Percentiles rank a stretch among this genome's conserved stretches.
These are phyloP conservation scores for Leucopsar rothschildi DNA, from an alignment of 2,113 vertebrate species.

Conservation along the genomic window DNA sequence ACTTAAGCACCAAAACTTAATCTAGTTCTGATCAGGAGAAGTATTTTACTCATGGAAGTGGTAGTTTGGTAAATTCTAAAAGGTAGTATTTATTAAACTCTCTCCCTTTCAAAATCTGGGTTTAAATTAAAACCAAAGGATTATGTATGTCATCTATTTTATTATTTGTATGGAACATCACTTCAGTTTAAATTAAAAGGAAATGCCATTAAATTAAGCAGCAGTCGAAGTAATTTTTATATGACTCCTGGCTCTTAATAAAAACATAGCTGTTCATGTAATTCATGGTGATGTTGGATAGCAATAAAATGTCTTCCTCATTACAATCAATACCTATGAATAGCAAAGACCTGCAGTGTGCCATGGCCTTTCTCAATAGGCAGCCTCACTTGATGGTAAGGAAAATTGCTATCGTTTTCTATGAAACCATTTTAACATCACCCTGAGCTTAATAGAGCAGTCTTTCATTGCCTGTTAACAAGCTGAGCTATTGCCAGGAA, in stretches of 20 bases:
- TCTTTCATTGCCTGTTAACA: conserved; percentile 72
- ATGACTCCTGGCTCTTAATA: conserved; percentile 49
- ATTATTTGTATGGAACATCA: not conserved
- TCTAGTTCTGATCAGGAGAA: not conserved
- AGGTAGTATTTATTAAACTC: not conserved
- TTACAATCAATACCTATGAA: conserved; percentile 75
- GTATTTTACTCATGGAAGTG: not conserved
- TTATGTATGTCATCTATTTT: not conserved
- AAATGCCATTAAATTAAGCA: conserved; percentile 26
- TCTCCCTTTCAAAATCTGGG: not conserved
- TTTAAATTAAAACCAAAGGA: conserved; percentile 5
- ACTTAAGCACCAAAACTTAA: not conserved
- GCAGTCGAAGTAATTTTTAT: conserved; percentile 16
- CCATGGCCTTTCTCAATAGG: conserved; percentile 70
- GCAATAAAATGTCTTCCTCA: conserved; percentile 66
- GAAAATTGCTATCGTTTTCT: conserved; percentile 58
- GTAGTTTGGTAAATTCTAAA: not conserved
- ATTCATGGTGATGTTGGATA: conserved; percentile 1
- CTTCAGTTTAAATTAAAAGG: conserved; percentile 47
- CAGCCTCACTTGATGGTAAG: conserved; percentile 67
- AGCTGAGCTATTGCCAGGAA: conserved; percentile 56
- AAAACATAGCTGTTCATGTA: conserved; percentile 15
- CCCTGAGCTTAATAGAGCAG: conserved; percentile 57
- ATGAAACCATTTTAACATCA: conserved; percentile 51
- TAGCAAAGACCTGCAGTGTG: conserved; percentile 66